Base-by-base conservation (phyloP, 2,888 invertebrate genomes). In the Argyresthia goedartella region DNA sequence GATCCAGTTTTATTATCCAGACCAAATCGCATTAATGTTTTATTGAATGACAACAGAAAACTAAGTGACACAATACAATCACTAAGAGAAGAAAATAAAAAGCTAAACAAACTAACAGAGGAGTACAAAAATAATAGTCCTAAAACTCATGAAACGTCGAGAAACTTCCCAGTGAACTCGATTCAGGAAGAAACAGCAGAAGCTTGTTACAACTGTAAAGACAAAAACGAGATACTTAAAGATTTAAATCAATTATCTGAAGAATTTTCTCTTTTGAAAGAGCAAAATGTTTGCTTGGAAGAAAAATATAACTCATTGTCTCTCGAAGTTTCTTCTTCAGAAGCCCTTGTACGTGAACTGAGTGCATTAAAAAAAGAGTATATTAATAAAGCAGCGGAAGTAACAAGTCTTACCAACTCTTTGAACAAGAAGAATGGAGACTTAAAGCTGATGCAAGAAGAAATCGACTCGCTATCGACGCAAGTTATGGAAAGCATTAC, bases 401-500 rank as follows among this genome's bases (percentile, higher is more conserved):
- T 76, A 15, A 57, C 56, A 8, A 71, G 69, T 57, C 56, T 79
- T 4, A 66, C 59, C 42, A 60, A 59, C 36, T 55, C 57, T 9
- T 56, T 82, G 9, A 66, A 52, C 16, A 56, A 47, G 16, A 74
- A 73, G 57, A 4, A 54, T 33, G 35, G 65, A 42, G 59, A 80
- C 58, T 57, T 87, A 16, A 61, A 68, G 52, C 65, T 62, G 33
- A 68, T 90, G 54, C 88, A 88, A 68, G 70, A 72, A 11, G 89
- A 89, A 67, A 85, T 88, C 60, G 87, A 88, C 57, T 71, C 75
- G 48, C 69, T 91, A 25, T 90, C 91, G 0, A 87, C 77, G 42
- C 82, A 89, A 65, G 59, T 91, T 1, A 87, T 90, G 71, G 90
- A 91, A 48, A 85, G 71, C 54, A 76, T 90, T 50, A 82, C 88